Percentiles rank a stretch among this genome's conserved stretches.
Evolutionary conservation across 1,140 invertebrate species (phyloP).

Genomic region (Helicoverpa zea): DNA sequence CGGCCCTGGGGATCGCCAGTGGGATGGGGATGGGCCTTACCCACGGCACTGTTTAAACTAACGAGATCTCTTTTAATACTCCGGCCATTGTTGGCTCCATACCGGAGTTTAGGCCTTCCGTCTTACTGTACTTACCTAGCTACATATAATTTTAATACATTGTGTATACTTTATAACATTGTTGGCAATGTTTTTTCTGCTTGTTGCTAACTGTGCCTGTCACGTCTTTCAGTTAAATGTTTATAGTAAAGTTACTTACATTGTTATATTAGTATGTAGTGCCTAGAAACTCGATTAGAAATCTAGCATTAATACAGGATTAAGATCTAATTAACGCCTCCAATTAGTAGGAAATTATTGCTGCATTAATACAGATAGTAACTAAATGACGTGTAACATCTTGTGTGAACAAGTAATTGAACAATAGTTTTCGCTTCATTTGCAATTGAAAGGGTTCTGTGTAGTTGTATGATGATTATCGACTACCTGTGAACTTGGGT

Average conservation of each 20-base stretch:
- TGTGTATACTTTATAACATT: constrained; percentile 20
- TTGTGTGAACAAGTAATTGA: constrained; percentile 3
- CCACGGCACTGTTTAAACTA: constrained; percentile 57
- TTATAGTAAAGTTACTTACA: no score
- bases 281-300: background rate
- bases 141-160: constrained; percentile 5
- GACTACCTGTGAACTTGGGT: background rate
- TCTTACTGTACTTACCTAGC: background rate
- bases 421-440: constrained; percentile 19
- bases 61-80: constrained; percentile 60
- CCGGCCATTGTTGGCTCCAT: constrained; percentile 39
- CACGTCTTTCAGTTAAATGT: background rate
- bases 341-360: constrained; percentile 32
- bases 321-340: constrained; percentile 17
- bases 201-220: background rate
- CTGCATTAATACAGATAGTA: background rate
- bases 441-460: background rate
- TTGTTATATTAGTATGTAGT: background rate
- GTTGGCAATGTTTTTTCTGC: background rate
- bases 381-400: constrained; percentile 24
- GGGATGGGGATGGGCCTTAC: constrained; percentile 43
- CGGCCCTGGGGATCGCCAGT: constrained; percentile 32
- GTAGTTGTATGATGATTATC: background rate
- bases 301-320: background rate
- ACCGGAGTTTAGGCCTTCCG: constrained; percentile 37